Evolutionary conservation across 2,113 vertebrate species (phyloP), one percentile per base, ranked within the genome.

Genomic region (Atlantisia rogersi): DNA sequence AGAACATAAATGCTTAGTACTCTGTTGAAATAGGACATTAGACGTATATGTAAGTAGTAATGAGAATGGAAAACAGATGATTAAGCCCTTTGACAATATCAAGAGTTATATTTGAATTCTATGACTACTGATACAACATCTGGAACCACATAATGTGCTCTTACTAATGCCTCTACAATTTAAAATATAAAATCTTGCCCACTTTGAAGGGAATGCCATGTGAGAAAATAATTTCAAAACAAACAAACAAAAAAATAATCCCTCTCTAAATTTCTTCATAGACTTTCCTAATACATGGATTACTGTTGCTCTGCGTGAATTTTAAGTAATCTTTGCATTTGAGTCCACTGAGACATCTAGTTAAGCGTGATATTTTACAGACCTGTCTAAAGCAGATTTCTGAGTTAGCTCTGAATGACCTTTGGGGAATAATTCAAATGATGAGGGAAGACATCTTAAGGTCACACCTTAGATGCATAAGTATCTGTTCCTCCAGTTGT

Each of bases 341-440:
- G 17, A 31, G 5, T 67, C 15, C 25, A 74, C 6, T 3, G 1
- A 70, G 17, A 5, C 1, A 4, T 37, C 21, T 40, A 11, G 5
- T 14, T 10, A 16, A 55, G 25, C 16, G 13, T 44, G 56, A 0
- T 1, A 9, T 60, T 86, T 64, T 48, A 42, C 35, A 83, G 52
- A 19, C 5, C 6, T 9, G 1, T 53, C n/a, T 50, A 15, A 29
- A 10, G 15, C 6, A 62, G 18, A 37, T 35, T 53, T 28, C 16
- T 10, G 18, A 76, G 25, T 40, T 56, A 68, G 8, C 19, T 60
- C 13, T 67, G 19, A 55, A 63, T 56, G n/a, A 82, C n/a, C 12
- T 73, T 63, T 14, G 20, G 32, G n/a, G 59, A 90, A 32, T 48
- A 80, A 68, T 42, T 73, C n/a, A 26, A 22, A 29, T 50, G 31